phyloP scores from a whole-genome alignment of 92 coral and sea anemone genomes.

The Phenganax stokvisi region DNA sequence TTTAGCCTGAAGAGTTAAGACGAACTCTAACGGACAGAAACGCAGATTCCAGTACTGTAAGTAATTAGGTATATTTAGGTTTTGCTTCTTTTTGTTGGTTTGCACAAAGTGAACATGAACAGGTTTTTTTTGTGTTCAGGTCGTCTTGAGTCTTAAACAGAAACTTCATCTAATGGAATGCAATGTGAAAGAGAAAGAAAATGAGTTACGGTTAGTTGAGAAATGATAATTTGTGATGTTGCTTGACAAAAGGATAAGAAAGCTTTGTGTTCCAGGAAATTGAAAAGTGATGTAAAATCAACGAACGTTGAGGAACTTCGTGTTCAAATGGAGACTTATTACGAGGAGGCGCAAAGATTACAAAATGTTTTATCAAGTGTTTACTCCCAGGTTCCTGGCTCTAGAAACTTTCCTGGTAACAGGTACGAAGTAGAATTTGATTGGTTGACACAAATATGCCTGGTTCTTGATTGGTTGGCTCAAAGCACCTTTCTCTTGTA shows the following conservation, averaged over 20 bases:
- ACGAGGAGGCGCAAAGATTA: slow-evolving; percentile 54
- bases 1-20: slow-evolving; percentile 92
- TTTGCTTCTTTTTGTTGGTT: background rate
- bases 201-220: slow-evolving; percentile 68
- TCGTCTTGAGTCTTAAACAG: slow-evolving; percentile 92
- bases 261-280: slow-evolving; percentile 46
- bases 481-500: background rate
- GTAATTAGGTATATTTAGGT: slow-evolving; percentile 11
- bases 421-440: background rate
- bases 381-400: slow-evolving; percentile 28
- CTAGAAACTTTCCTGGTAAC: slow-evolving; percentile 6
- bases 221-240: background rate
- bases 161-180: slow-evolving; percentile 85
- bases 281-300: slow-evolving; percentile 72
- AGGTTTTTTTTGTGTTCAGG: slow-evolving; percentile 44
- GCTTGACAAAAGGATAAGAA: background rate
- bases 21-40: slow-evolving; percentile 87
- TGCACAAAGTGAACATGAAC: background rate
- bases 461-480: too few species aligned
- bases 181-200: slow-evolving; percentile 89
- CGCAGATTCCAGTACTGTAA: slow-evolving; percentile 85
- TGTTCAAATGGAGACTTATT: slow-evolving; percentile 80
- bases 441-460: too few species aligned
- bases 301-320: slow-evolving; percentile 82
- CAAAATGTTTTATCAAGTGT: slow-evolving; percentile 36